Base-by-base conservation (phyloP, 2,888 invertebrate species). In the Ochropleura plecta region DNA sequence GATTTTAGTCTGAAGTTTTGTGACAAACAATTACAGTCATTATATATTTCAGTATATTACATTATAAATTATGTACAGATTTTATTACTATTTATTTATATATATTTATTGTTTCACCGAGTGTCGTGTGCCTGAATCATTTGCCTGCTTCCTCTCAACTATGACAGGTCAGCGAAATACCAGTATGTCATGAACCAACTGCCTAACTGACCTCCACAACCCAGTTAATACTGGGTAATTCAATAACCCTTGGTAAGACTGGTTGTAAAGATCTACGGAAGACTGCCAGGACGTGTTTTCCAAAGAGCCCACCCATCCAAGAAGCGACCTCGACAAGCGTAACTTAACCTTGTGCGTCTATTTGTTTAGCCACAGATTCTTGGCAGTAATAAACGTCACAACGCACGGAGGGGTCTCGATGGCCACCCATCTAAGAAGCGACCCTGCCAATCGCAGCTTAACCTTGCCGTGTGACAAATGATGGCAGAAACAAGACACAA, bases 61-160 rank as follows among this genome's bases (percentile, higher is more conserved):
- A 71, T 62, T 51, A 66, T 62, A 62, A 62, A 70, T 55, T 74
- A 75, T 75, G 49, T 75, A 75, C 75, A 75, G 4, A 44, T 20
- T 46, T 75, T 66, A 51, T 40, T 10, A 46, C 44, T 66, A 75
- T 30, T 57, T 74, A 59, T 64, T 40, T 65, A 75, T 64, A 51
- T 59, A 16, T 49, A 73, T 73, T 49, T 57, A 64, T 66, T 74
- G 74, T 74, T 64, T 73, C 14, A 14, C 3, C 16, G 59, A 16
- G 42, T n/a, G 12, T n/a, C 44, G 55, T 73, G 74, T 57, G 20
- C 44, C 16, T n/a, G 64, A 7, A 0, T 20, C 73, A 46, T 30
- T 49, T 44, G 48, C 30, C 4, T 59, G 9, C 59, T 30, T 16
- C 12, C 55, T 55, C 20, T 20, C 20, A 20, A 55, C 12, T 5